Base-by-base conservation (phyloP, 2,888 invertebrate genomes). In the Athalia circularis region DNA sequence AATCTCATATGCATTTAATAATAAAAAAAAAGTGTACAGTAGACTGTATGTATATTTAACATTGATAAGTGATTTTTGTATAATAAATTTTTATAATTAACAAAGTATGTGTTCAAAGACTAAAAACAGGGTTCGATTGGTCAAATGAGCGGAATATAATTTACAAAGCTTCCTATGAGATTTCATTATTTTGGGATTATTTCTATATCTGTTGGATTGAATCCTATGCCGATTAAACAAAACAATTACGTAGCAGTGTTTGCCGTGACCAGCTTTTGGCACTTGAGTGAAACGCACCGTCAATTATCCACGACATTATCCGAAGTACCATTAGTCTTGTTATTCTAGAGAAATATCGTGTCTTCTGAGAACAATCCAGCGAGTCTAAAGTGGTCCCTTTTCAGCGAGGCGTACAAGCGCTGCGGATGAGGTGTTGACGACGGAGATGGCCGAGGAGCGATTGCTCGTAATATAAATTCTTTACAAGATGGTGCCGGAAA, bases 361-460 rank as follows among this genome's bases (percentile, higher is more conserved):
- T 96, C 96, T 83, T 95, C 94, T 0, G 95, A 94, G 87, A 96
- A 96, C n/a, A 95, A 95, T 4, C 96, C 96, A 77, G 94, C 94
- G 67, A 96, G 89, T 81, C 95, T 91, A 86, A 95, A 93, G 81
- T 94, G 93, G 72, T 95, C 94, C 61, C 93, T 92, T 79, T 93
- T 93, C 11, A 96, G 89, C 81, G 95, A 92, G 11, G 94, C 95
- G 82, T 95, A 93, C 90, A 95, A 91, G 83, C 94, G 91, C 85
- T 95, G 95, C 1, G 95, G 94, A 74, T 93, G 91, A 62, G 92
- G 90, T 7, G 92, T 91, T 0, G 94, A 94, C 82, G 92, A 92
- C 0, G 92, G 91, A 9, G 93, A 92, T 4, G 95, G 95, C 77
- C 94, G 90, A 0, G 93, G 92, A 29, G 93, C 92, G 64, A 91